A percentile compares a stretch with the other conserved stretches of the same genome.
These are phyloP conservation scores for Pseudochromis fuscus DNA, from an alignment of 2,797 vertebrate genomes.

Conservation along the genomic window DNA sequence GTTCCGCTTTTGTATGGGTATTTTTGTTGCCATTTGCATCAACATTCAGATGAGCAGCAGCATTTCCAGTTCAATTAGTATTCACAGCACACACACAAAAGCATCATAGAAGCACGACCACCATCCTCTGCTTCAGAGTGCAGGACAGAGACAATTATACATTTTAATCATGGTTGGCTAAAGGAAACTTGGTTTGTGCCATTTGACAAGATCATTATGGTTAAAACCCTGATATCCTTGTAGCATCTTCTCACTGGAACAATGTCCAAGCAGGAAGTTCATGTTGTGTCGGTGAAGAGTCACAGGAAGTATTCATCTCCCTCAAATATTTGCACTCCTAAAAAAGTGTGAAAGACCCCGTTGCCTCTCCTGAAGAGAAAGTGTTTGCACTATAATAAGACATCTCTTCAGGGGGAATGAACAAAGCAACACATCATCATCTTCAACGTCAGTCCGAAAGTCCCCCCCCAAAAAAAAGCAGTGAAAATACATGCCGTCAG, in stretches of 20 bases:
- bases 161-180: neutral
- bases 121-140: neutral
- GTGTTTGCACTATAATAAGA: neutral
- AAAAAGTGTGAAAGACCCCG: slow-evolving; percentile 16
- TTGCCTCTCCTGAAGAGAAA: neutral
- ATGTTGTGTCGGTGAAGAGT: neutral
- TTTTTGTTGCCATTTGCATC: slow-evolving; percentile 7
- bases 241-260: neutral
- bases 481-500: slow-evolving; percentile 14
- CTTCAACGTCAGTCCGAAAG: neutral
- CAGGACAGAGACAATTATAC: neutral
- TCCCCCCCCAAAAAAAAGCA: neutral
- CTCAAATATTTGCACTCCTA: neutral
- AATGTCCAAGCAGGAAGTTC: neutral
- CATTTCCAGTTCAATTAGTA: slow-evolving; percentile 4
- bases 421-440: slow-evolving; percentile 22
- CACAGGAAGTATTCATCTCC: slow-evolving; percentile 5
- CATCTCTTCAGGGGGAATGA: neutral
- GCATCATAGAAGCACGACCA: neutral
- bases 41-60: neutral
- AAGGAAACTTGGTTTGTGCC: neutral
- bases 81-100: slow-evolving; percentile 15
- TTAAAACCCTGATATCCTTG: neutral
- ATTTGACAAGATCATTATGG: neutral
- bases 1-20: slow-evolving; percentile 10